Evolutionary conservation across 2,888 invertebrate genomes (phyloP), one percentile per base, ranked within the genome.

Genomic region (Perizoma flavofasciatum): DNA sequence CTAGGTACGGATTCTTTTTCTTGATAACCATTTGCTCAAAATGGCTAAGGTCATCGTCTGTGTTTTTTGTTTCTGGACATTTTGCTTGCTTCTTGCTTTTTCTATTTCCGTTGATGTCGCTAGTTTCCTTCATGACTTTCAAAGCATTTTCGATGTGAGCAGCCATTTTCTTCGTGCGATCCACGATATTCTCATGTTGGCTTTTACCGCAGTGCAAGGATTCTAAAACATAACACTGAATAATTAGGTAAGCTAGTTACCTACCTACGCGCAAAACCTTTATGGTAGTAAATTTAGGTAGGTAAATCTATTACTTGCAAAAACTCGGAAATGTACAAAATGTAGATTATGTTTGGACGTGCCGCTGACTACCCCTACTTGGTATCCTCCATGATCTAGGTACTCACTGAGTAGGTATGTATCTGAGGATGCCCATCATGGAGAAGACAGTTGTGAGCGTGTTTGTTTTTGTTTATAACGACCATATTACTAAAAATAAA

Each of bases 1-100:
- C 91, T 40, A 92, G 69, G 67, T 85, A 92, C 0, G 91, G 91
- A 71, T 90, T 85, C 65, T 92, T 92, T 63, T 92, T 92, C 86
- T 85, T 87, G 9, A 91, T 86, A 7, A 92, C 90, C 35, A 89
- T 66, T 67, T 86, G 83, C 59, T 89, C 90, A 55, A 85, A 92
- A 48, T 87, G 82, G 4, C 82, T 79, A 0, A 88, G 65, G 54
- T 87, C 85, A 53, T 82, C 77, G n/a, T 84, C 83, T 41, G 66
- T 66, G 55, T 78, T 77, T 47, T 77, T 79, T n/a, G 67, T 55
- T n/a, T 57, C 50, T 37, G 61, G 53, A 39, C 59, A 68, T 65
- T 66, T 64, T n/a, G 49, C 68, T 37, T 63, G 64, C 49, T 74
- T 78, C 7, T 72, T 58, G 37, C 69, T 74, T 44, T 71, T 67